phyloP scores from a whole-genome alignment of 2,888 invertebrate genomes.

The Himalopsyche japonica region DNA sequence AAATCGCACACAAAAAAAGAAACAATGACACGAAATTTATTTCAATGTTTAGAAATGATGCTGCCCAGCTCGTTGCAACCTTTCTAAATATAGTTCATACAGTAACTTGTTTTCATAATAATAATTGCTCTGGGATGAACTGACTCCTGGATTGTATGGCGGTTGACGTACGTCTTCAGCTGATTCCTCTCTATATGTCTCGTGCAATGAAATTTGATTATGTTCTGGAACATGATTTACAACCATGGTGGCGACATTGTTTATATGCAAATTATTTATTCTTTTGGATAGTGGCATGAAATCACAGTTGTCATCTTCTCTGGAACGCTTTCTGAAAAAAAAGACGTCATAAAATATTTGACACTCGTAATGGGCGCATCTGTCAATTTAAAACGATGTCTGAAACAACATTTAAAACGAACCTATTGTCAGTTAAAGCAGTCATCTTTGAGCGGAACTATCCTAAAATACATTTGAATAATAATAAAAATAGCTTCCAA shows the following conservation, averaged over 20 bases:
- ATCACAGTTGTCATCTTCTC: constrained; percentile 77
- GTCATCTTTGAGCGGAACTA: constrained; percentile 11
- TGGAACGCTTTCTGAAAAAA: constrained; percentile 71
- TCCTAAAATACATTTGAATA: neutral
- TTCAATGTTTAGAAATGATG: constrained; percentile 43
- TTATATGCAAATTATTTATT: constrained; percentile 86
- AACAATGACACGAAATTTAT: neutral
- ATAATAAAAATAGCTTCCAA: neutral
- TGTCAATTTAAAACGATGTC: neutral
- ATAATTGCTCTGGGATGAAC: constrained; percentile 77
- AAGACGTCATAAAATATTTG: constrained; percentile 9
- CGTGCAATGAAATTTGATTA: constrained; percentile 44
- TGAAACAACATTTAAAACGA: neutral
- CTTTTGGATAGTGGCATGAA: constrained; percentile 88
- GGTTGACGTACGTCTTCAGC: constrained; percentile 44
- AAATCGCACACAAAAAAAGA: neutral
- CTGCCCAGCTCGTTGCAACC: constrained; percentile 69
- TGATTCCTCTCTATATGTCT: constrained; percentile 42
- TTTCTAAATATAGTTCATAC: constrained; percentile 81
- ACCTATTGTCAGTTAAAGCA: constrained; percentile 30
- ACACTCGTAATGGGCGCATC: neutral
- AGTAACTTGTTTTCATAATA: constrained; percentile 87
- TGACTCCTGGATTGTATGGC: constrained; percentile 76
- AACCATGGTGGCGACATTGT: constrained; percentile 51
- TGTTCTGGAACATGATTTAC: constrained; percentile 27